Base-by-base conservation (phyloP, 2,113 vertebrate genomes). In the Hyla sarda region DNA sequence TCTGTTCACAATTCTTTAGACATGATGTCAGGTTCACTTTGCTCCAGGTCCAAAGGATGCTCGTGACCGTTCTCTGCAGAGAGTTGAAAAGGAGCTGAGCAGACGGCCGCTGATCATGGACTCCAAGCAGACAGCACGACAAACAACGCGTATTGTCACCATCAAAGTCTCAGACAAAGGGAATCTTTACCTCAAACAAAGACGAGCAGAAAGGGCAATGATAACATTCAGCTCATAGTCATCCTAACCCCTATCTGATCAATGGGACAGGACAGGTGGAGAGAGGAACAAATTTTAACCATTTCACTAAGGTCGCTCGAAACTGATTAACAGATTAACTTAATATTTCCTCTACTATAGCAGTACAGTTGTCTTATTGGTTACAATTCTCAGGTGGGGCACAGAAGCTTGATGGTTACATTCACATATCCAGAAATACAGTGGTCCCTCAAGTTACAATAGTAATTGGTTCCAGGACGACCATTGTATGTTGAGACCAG, bases 131-230 rank as follows among this genome's bases (percentile, higher is more conserved):
- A n/a, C 37, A 1, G 69, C 69, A 23, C 28, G 1, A 34, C 71
- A 73, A 41, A 73, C 37, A 73, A n/a, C 3, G 11, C n/a, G n/a
- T 25, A 30, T 52, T 76, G 73, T 28, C 45, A 76, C 47, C n/a
- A 52, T 50, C 45, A 48, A 76, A 71, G 67, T 48, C 73, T 50
- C n/a, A 76, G 73, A 76, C 73, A 76, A 76, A 50, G 45, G 73
- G n/a, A 30, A 76, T 16, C 45, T 50, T 13, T 25, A 48, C 9
- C 34, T 45, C 71, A 75, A 75, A 47, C 41, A 52, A 25, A 76
- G 45, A 50, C 0, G 14, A 9, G 41, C 73, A 48, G 41, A 76
- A 50, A 17, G 47, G 23, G 47, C 25, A 19, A 30, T 28, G 73
- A 76, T 50, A 76, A 52, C n/a, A 76, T 76, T 74, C 47, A 28